Base-by-base conservation (phyloP, 2,797 vertebrate species). In the Psittacula derbiana region DNA sequence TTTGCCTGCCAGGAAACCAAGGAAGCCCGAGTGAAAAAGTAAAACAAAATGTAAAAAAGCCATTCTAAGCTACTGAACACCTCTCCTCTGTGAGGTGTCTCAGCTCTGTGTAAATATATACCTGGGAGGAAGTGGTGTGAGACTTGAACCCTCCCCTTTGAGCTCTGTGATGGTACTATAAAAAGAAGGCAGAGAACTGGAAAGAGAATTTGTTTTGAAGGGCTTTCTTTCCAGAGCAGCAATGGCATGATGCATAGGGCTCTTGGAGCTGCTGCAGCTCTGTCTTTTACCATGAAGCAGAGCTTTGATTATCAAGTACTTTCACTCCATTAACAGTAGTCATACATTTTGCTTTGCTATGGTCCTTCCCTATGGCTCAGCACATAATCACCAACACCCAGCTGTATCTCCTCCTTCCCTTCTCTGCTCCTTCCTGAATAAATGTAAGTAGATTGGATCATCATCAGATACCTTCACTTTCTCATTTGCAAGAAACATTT, bases 81-180 rank as follows among this genome's bases (percentile, higher is more conserved):
- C 16, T 92, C 11, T 66, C 2, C 50, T 52, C 11, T 5, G 4
- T 24, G 49, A 17, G 18, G 17, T 11, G 23, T 38, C 28, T 71
- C 47, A 19, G 52, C 17, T 53, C 14, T 23, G 46, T 25, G 27
- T 69, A 70, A 69, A 86, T 28, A 13, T 1, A 1, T 3, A 40
- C 27, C 47, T 55, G 41, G 27, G 27, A 61, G 11, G 4, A 62
- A 11, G 4, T 3, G 33, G 5, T 24, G 15, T 25, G 64, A 46
- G 30, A 8, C 43, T 43, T 1, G 0, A 47, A 24, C 4, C 10
- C 10, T 1, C 4, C 6, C 7, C 9, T 60, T 8, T 55, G 36
- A 40, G 33, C n/a, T 64, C 57, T 55, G 30, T 2, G 5, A 8
- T 57, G 16, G 5, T 40, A 10, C 8, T 11, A 28, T 2, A 18